Base-by-base conservation (phyloP, 1,140 invertebrate species). In the Chymomyza costata region DNA sequence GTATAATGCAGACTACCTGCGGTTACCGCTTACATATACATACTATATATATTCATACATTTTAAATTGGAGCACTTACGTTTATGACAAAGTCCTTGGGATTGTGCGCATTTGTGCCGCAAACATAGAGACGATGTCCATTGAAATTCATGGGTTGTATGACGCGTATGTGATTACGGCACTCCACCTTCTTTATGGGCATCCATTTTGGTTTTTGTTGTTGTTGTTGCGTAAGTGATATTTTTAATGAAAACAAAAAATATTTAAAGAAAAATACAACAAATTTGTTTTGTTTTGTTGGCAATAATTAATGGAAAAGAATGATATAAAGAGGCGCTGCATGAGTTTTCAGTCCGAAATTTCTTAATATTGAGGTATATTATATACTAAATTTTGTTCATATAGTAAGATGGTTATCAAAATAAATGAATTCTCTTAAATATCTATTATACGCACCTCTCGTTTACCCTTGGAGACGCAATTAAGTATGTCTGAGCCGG, bases 11-110 rank as follows among this genome's bases (percentile, higher is more conserved):
- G 17, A 39, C 52, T 19, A 49, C 58, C 48, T 61, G 56, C 57
- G 50, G n/a, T n/a, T n/a, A n/a, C n/a, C n/a, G n/a, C n/a, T n/a
- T n/a, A n/a, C n/a, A n/a, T 14, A 19, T 44, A 28, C 3, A 39
- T 18, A 17, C 28, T 43, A 43, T 28, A n/a, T 17, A 21, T 25
- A 40, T 32, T 46, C 10, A 6, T 1, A 11, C 34, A 10, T 14
- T 13, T 35, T 1, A 6, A 18, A 14, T 32, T 15, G n/a, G 10
- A 28, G 14, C 78, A 91, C 91, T 93, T 86, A 93, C 93, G 87
- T 94, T 92, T 65, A 95, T 90, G 18, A 94, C 92, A 89, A 91
- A 93, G 80, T 95, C 93, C 85, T 93, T 93, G 6, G 94, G 94
- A 78, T 91, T 93, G 86, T 95, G 93, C 40, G 94, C 94, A 85